Evolutionary conservation across 2,888 invertebrate species (phyloP).

Genomic region (Stenolophus ochropezus): DNA sequence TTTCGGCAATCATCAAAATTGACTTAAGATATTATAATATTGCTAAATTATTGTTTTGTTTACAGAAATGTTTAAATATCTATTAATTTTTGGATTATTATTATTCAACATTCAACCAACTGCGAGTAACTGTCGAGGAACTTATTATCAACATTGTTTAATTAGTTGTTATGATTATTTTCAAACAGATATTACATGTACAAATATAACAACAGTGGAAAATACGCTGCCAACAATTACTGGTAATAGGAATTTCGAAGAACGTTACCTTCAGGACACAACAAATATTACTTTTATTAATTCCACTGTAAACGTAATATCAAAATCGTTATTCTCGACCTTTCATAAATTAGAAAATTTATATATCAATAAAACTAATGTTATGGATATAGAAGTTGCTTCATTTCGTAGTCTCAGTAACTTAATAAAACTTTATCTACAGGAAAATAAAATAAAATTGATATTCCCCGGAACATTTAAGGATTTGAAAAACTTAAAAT

Average conservation of each 20-base stretch:
- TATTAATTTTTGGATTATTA: background rate
- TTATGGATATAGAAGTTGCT: conserved; percentile 69
- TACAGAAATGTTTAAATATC: background rate
- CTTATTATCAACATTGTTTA: background rate
- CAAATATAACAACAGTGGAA: background rate
- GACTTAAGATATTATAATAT: no score
- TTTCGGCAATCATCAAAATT: no score
- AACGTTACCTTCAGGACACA: background rate
- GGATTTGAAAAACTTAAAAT: conserved; percentile 32
- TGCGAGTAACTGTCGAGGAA: background rate
- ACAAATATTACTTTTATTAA: conserved; percentile 1
- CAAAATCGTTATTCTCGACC: conserved; percentile 68
- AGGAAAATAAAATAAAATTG: conserved; percentile 43
- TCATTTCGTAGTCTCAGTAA: conserved; percentile 68
- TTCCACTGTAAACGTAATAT: conserved; percentile 28
- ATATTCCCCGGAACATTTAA: conserved; percentile 45
- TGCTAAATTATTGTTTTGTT: background rate
- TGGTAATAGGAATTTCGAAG: background rate
- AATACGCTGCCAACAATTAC: no score
- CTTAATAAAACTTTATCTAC: conserved; percentile 31
- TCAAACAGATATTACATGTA: background rate
- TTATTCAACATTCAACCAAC: background rate
- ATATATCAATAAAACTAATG: conserved; percentile 67
- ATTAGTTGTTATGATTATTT: background rate
- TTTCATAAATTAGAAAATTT: conserved; percentile 73